Conservation (phyloP, 2,888 invertebrate species). For the Pseudococcus viburni region DNA sequence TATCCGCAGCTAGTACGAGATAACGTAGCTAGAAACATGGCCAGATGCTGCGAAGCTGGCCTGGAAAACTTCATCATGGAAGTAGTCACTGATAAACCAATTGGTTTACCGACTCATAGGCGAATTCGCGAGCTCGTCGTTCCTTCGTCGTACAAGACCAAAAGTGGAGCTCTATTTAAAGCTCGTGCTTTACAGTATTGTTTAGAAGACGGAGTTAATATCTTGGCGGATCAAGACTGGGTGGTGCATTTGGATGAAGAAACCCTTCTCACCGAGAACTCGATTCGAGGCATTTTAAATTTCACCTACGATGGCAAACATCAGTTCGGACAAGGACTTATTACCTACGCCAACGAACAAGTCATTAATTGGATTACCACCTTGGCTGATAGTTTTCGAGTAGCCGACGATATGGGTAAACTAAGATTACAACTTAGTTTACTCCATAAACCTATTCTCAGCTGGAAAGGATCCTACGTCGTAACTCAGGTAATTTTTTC, state of each 20-base stretch:
- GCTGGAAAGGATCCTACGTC: slow-evolving; percentile 98
- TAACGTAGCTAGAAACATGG: slow-evolving; percentile 90
- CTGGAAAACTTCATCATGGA: slow-evolving; percentile 96
- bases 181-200: slow-evolving; percentile 96
- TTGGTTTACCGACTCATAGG: slow-evolving; percentile 83
- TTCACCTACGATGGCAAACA: slow-evolving; percentile 95
- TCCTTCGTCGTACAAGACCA: slow-evolving; percentile 87
- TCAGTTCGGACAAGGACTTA: slow-evolving; percentile 95
- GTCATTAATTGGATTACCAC: slow-evolving; percentile 98
- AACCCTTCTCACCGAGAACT: slow-evolving; percentile 92
- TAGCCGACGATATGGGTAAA: slow-evolving; percentile 98
- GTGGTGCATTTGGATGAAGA: slow-evolving; percentile 98
- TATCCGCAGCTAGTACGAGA: slow-evolving; percentile 90
- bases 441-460: slow-evolving; percentile 95
- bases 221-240: slow-evolving; percentile 91
- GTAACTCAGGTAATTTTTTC: slow-evolving; percentile 85
- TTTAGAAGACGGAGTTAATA: slow-evolving; percentile 90
- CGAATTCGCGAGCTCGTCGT: slow-evolving; percentile 91
- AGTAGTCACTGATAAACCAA: slow-evolving; percentile 92
- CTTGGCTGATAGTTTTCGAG: slow-evolving; percentile 93
- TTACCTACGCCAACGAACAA: slow-evolving; percentile 96
- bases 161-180: slow-evolving; percentile 93
- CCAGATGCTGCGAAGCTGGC: slow-evolving; percentile 88
- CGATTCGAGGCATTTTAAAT: slow-evolving; percentile 90
- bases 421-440: slow-evolving; percentile 90